Evolutionary conservation across 2,113 vertebrate genomes (phyloP), one percentile per base, ranked within the genome.

Genomic region (Pelecanus crispus): DNA sequence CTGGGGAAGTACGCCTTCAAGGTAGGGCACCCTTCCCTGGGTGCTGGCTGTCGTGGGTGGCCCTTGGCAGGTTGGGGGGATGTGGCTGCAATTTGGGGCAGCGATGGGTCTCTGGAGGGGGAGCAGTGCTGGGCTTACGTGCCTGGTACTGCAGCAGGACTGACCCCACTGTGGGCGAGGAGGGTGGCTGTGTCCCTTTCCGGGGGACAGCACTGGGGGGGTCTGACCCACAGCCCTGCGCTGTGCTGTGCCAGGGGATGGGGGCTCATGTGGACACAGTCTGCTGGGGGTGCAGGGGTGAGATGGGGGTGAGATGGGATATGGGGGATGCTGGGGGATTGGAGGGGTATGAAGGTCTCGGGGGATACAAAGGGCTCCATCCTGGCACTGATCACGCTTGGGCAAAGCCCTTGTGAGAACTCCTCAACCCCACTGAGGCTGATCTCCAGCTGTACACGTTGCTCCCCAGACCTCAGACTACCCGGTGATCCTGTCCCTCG

Each of bases 1-100:
- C 81, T 99, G 63, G 98, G 98, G 72, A 99, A 99, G 83, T 99
- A 99, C 6, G 99, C 99, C 83, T 99, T 99, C 96, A 99, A 98
- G 98, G 99, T 99, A 97, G 92, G 96, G 86, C 49, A 87, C 52
- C 68, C 59, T 75, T 40, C 71, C 53, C 53, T 1, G 7, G 17
- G 32, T 47, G 32, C 82, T 80, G 84, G 63, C 18, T 34, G n/a
- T 73, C 0, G 0, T 44, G 79, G 58, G 81, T 87, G 70, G 53
- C 81, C 31, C 44, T 85, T 0, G 4, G 42, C 13, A 44, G 45
- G 12, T 1, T 11, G 13, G 6, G 18, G 25, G 6, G 8, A 26
- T 1, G 2, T n/a, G 49, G 31, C 47, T 87, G 67, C 5, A 10
- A 28, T 74, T 21, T 4, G n/a, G 50, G 77, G 28, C 29, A 44